These are phyloP conservation scores for Moxostoma hubbsi DNA, from an alignment of 2,797 vertebrate species.

Conservation along the genomic window DNA sequence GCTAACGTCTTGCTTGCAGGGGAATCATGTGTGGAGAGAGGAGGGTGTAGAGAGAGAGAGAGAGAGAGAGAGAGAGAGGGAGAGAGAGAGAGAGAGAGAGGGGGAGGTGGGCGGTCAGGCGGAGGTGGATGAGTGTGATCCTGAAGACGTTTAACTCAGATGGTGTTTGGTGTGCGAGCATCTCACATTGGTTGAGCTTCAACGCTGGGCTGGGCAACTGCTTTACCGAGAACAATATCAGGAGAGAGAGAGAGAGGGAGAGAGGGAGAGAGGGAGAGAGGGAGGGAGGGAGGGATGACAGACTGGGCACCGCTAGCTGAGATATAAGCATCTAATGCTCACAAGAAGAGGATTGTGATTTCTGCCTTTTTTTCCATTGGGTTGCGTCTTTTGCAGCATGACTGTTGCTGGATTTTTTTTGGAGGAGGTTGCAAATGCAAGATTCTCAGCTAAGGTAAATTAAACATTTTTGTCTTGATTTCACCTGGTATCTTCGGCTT, in stretches of 20 bases:
- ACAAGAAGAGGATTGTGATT: conserved; percentile 50
- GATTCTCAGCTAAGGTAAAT: conserved; percentile 58
- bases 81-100: conserved; percentile 55
- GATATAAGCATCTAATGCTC: conserved; percentile 69
- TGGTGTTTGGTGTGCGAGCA: conserved; percentile 80
- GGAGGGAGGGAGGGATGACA: conserved; percentile 60
- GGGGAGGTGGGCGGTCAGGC: conserved; percentile 64
- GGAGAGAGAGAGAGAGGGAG: conserved; percentile 52
- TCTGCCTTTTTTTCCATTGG: conserved; percentile 28
- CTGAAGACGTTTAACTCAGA: conserved; percentile 75
- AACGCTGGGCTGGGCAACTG: conserved; percentile 61
- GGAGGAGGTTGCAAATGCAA: conserved; percentile 3
- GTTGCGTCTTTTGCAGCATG: conserved; percentile 22
- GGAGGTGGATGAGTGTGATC: conserved; percentile 83
- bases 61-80: conserved; percentile 48
- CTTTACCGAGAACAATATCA: conserved; percentile 37
- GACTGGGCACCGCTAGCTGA: conserved; percentile 76
- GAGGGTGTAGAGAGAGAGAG: conserved; percentile 48
- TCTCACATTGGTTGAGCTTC: conserved; percentile 83
- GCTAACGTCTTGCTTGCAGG: conserved; percentile 51
- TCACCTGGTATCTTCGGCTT: conserved; percentile 45
- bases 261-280: conserved; percentile 53
- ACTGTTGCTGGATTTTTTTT: conserved; percentile 9
- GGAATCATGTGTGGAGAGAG: conserved; percentile 50
- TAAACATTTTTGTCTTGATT: background rate